Evolutionary conservation across 2,888 invertebrate species (phyloP), one percentile per base, ranked within the genome.

Genomic region (Prosapia bicincta): DNA sequence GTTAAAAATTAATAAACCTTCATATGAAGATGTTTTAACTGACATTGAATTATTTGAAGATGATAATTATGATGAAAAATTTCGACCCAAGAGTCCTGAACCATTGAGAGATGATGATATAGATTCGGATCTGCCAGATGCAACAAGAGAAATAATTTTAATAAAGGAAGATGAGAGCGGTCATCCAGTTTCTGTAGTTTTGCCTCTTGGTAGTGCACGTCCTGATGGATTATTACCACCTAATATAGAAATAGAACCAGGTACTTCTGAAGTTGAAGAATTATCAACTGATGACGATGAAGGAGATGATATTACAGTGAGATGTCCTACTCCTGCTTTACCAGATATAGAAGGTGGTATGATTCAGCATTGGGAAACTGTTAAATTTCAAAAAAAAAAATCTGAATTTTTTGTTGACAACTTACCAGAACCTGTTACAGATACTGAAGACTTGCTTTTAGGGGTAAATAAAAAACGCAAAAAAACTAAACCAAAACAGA

Each of bases 71-170:
- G 82, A 81, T n/a, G 81, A 77, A 26, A 69, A 38, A 5, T 71
- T 43, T 32, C 74, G 78, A 28, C 77, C 77, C n/a, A 76, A 77
- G 20, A 73, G 73, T 6, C 78, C 78, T 0, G 75, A 77, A 26
- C 74, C 79, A 54, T 65, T 72, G 7, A 32, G 67, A n/a, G 72
- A 77, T 54, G 81, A 81, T 65, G 80, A 80, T 9, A 73, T 67
- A 43, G 81, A 81, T 69, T 71, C 79, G 32, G 75, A 78, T 13
- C 73, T 88, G 68, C 88, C 88, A 9, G 81, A 83, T 26, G 83
- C 86, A 13, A 84, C 85, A 68, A 84, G 88, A 72, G 87, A 87
- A 81, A 81, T 88, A 65, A 82, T 87, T 30, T 81, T 85, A n/a
- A 81, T 85, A 3, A 85, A 84, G 76, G 85, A 85, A 80, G 83